Evolutionary conservation across 2,113 vertebrate genomes (phyloP).

Genomic region (Calypte anna): DNA sequence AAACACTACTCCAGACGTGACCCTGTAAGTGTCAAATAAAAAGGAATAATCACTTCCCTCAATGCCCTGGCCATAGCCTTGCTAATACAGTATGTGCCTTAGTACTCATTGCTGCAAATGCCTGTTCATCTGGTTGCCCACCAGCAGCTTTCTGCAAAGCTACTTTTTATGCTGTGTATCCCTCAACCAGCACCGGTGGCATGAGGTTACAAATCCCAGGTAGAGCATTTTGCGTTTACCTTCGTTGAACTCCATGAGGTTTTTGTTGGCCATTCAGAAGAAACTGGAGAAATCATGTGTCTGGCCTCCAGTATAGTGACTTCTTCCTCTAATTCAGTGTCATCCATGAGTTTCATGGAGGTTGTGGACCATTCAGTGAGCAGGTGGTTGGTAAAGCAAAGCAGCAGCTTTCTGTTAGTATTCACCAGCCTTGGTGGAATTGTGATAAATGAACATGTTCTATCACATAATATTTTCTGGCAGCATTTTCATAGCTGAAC

Average conservation of each 20-base stretch:
- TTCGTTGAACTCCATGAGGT: background rate
- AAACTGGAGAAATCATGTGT: background rate
- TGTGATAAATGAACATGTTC: background rate
- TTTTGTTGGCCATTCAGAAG: background rate
- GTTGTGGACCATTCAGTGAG: background rate
- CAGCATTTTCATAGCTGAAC: background rate
- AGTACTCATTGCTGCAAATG: background rate
- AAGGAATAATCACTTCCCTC: background rate
- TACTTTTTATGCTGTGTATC: background rate
- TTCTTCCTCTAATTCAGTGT: background rate
- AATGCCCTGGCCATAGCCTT: background rate
- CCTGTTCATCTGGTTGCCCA: background rate
- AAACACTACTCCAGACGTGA: background rate
- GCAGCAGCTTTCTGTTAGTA: background rate
- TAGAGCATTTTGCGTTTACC: background rate
- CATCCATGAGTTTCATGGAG: background rate
- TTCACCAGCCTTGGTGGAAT: background rate
- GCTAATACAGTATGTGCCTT: background rate
- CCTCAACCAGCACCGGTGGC: background rate
- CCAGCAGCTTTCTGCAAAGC: background rate
- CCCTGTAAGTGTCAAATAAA: background rate
- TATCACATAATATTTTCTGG: background rate
- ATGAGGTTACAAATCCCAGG: background rate
- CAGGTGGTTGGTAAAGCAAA: background rate
- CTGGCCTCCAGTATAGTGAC: background rate